Conservation (phyloP, 2,888 invertebrate species). For the Steinernema hermaphroditum region DNA sequence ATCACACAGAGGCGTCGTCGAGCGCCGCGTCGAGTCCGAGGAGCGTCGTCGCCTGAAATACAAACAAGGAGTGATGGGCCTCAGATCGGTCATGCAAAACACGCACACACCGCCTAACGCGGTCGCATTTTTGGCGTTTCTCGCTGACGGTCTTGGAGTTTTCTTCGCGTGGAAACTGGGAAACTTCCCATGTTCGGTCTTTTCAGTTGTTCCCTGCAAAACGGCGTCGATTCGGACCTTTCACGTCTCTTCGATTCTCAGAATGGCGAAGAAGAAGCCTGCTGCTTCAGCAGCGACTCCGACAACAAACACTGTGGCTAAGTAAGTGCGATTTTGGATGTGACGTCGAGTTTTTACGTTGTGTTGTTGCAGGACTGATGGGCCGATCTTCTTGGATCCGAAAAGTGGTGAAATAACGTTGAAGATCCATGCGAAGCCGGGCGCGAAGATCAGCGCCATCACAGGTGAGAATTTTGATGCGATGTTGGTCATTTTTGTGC, state of each 20-base stretch:
- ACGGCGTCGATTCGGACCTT: not conserved
- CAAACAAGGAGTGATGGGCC: not conserved
- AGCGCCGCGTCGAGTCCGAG: not conserved
- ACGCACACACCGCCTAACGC: not conserved
- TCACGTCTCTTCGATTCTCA: not conserved
- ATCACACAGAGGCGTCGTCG: not conserved
- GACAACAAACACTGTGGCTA: not conserved
- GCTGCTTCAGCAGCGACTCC: not conserved
- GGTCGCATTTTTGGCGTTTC: not conserved
- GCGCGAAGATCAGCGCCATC: conserved; percentile 76
- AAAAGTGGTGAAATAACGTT: conserved; percentile 72
- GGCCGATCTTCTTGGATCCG: not conserved
- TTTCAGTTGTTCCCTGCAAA: not conserved
- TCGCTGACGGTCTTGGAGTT: not conserved
- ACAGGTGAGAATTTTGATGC: conserved; percentile 70
- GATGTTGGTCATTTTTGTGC: not conserved
- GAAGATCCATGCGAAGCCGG: conserved; percentile 77
- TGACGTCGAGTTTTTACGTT: not conserved
- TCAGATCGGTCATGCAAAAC: not conserved
- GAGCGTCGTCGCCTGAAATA: not conserved
- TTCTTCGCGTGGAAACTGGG: not conserved
- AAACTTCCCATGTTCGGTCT: not conserved
- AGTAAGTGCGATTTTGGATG: not conserved
- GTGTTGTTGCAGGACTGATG: not conserved
- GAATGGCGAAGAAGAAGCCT: conserved; percentile 3